These are phyloP conservation scores for Holothuria leucospilota DNA, from an alignment of 53 echinoderm and acorn worm genomes.

Conservation along the genomic window DNA sequence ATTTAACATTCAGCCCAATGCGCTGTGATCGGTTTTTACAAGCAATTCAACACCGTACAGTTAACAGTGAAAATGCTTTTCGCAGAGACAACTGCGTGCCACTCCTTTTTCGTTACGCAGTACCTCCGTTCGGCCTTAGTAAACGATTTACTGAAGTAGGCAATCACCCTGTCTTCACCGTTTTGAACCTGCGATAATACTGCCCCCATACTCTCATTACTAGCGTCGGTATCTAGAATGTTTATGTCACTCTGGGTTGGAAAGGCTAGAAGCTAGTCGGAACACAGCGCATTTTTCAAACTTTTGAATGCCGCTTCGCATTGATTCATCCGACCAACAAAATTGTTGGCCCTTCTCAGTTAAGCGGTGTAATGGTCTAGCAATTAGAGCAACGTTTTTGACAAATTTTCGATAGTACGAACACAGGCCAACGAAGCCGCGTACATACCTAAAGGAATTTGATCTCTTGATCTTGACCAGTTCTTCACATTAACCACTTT, in stretches of 20 bases:
- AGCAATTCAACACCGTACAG: background rate
- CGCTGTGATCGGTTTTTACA: background rate
- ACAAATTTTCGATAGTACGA: slow-evolving; percentile 55
- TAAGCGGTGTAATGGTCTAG: background rate
- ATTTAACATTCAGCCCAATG: slow-evolving; percentile 4
- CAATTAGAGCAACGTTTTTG: background rate
- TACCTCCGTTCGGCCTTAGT: background rate
- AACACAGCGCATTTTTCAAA: background rate
- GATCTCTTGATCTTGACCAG: slow-evolving; percentile 61
- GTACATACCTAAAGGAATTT: slow-evolving; percentile 48
- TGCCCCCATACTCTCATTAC: slow-evolving; percentile 50
- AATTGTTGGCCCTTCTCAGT: background rate
- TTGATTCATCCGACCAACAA: background rate
- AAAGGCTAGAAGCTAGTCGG: slow-evolving; percentile 23
- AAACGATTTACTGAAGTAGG: background rate
- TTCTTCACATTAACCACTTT: slow-evolving; percentile 11
- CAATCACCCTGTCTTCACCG: background rate
- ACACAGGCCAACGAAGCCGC: slow-evolving; percentile 59
- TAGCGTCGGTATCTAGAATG: slow-evolving; percentile 59
- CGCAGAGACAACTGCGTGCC: background rate
- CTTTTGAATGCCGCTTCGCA: background rate
- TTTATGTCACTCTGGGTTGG: slow-evolving; percentile 12
- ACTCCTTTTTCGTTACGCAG: background rate
- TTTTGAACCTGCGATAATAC: background rate
- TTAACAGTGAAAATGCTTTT: background rate